phyloP scores from a whole-genome alignment of 2,888 invertebrate species.

The Athalia cordata region DNA sequence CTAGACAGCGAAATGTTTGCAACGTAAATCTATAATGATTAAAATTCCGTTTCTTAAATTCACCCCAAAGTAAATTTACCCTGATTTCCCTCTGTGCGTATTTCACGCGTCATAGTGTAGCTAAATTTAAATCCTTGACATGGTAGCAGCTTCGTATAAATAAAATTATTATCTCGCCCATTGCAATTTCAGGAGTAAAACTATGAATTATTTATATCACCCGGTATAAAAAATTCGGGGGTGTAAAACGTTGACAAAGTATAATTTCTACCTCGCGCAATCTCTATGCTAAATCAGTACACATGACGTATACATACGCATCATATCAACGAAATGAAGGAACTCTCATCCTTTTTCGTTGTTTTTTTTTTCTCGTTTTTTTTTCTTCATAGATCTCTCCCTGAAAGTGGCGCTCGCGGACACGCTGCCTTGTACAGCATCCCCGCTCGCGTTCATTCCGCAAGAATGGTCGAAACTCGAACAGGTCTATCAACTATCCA shows the following conservation, averaged over 20 bases:
- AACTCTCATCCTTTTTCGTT: too few relatives aligned
- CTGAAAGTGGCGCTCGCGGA: too few relatives aligned
- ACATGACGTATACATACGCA: neutral
- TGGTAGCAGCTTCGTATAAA: too few relatives aligned
- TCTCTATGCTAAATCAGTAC: constrained; percentile 18
- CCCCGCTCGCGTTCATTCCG: neutral
- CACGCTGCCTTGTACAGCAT: neutral
- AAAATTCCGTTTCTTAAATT: too few relatives aligned
- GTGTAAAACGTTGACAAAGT: neutral
- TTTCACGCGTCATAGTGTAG: too few relatives aligned
- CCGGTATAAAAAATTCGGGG: neutral
- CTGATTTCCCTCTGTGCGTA: too few relatives aligned
- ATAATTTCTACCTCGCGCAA: constrained; percentile 8
- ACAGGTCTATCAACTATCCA: constrained; percentile 61
- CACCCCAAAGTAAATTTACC: too few relatives aligned
- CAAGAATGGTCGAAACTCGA: constrained; percentile 48
- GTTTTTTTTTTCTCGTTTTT: too few relatives aligned
- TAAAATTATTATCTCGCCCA: too few relatives aligned
- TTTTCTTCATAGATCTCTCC: too few relatives aligned
- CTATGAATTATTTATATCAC: neutral
- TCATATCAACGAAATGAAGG: neutral
- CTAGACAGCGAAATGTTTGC: neutral
- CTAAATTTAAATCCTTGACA: neutral
- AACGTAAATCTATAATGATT: neutral
- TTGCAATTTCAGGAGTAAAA: too few relatives aligned